phyloP scores from a whole-genome alignment of 2,888 invertebrate species.

The Tipula lateralis region DNA sequence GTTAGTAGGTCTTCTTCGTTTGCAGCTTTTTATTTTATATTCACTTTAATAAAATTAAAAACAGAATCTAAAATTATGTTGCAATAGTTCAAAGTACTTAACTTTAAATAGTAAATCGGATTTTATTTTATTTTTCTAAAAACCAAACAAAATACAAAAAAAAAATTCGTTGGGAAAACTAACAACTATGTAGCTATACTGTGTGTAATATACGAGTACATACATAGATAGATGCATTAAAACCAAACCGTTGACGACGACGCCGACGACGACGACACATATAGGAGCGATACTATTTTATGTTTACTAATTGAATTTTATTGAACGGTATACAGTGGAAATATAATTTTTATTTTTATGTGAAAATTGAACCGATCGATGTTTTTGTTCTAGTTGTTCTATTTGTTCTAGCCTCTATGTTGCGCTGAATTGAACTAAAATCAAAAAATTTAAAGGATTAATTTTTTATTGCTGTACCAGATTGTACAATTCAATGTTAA shows the following conservation, averaged over 20 bases:
- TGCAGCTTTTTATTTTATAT: neutral
- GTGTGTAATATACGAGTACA: neutral
- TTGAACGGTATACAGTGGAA: neutral
- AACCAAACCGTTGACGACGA: neutral
- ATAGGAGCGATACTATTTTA: neutral
- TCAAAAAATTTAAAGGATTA: too few species aligned
- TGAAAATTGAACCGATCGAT: neutral
- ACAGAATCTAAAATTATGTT: slow-evolving; percentile 29
- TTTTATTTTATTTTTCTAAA: slow-evolving; percentile 20
- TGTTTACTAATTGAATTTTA: slow-evolving; percentile 15
- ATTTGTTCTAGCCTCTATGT: too few species aligned
- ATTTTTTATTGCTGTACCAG: too few species aligned
- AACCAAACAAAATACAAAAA: too few species aligned
- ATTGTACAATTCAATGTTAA: too few species aligned
- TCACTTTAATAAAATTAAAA: slow-evolving; percentile 28
- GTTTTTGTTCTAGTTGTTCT: neutral
- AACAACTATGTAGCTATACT: neutral
- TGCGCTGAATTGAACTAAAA: too few species aligned
- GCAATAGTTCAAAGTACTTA: slow-evolving; percentile 29
- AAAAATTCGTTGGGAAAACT: neutral
- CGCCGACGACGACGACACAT: neutral
- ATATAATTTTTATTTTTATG: neutral
- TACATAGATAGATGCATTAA: neutral
- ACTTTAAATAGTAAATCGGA: slow-evolving; percentile 28
- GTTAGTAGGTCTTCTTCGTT: neutral